These are phyloP conservation scores for Lymantria monacha DNA, from an alignment of 2,888 invertebrate species.

Conservation along the genomic window DNA sequence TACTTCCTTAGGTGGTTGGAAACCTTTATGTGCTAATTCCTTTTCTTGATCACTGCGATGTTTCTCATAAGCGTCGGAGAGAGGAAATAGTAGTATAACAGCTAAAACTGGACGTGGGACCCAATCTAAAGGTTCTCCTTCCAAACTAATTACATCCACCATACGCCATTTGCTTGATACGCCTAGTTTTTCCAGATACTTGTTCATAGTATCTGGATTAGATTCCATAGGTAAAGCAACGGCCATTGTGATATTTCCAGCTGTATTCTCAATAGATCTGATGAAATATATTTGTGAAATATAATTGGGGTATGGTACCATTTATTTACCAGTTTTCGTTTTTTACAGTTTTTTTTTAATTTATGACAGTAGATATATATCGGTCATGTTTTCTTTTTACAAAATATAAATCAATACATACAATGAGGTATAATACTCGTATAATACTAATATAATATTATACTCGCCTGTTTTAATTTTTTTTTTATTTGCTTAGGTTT, in stretches of 20 bases:
- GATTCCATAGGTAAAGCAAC: slow-evolving; percentile 75
- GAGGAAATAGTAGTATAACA: slow-evolving; percentile 93
- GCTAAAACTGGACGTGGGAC: slow-evolving; percentile 93
- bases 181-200: slow-evolving; percentile 90
- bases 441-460: too few species aligned
- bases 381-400: too few species aligned
- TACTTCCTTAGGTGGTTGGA: slow-evolving; percentile 83
- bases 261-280: background rate
- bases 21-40: slow-evolving; percentile 79
- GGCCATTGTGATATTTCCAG: slow-evolving; percentile 43
- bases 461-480: too few species aligned
- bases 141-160: slow-evolving; percentile 95
- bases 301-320: too few species aligned
- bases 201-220: slow-evolving; percentile 83
- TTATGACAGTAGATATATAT: too few species aligned
- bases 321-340: too few species aligned
- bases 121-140: slow-evolving; percentile 90
- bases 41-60: slow-evolving; percentile 85
- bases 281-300: background rate
- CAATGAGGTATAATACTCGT: too few species aligned
- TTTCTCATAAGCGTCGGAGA: slow-evolving; percentile 88
- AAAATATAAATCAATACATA: too few species aligned
- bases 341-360: too few species aligned
- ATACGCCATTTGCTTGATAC: slow-evolving; percentile 91
- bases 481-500: too few species aligned